phyloP scores from a whole-genome alignment of 1,140 invertebrate genomes.

The Antheraea mylitta region DNA sequence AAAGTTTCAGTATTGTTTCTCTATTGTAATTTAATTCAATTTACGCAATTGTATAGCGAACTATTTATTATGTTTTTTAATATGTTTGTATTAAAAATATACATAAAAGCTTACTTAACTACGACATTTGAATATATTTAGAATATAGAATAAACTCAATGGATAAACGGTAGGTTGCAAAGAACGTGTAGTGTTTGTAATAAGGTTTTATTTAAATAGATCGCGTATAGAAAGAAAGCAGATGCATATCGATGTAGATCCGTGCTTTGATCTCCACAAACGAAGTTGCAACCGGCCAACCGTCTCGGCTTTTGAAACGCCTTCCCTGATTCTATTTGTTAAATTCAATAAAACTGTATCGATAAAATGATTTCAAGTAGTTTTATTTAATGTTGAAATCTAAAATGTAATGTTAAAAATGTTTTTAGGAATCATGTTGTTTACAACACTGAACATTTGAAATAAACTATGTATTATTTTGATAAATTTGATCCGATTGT shows the following conservation, averaged over 20 bases:
- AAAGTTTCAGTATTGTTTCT: no score
- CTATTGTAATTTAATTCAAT: no score
- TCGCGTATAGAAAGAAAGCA: conserved; percentile 11
- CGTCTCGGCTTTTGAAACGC: conserved; percentile 13
- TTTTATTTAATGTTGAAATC: background rate
- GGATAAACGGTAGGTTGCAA: background rate
- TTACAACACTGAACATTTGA: no score
- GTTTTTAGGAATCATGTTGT: no score
- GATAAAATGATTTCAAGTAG: background rate
- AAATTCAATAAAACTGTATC: background rate
- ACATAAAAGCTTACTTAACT: no score
- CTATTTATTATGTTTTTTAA: no score
- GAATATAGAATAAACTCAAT: background rate
- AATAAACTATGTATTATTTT: no score
- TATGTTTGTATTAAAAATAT: no score
- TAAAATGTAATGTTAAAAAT: background rate
- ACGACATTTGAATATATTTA: background rate
- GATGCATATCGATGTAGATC: conserved; percentile 21
- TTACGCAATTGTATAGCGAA: no score
- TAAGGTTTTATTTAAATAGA: conserved; percentile 30
- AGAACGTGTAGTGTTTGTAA: background rate
- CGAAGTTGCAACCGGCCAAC: conserved; percentile 27
- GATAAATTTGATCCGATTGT: no score
- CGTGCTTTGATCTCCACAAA: conserved; percentile 23
- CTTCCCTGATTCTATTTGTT: background rate